Percentiles rank a stretch among this genome's conserved stretches.
phyloP scores from a whole-genome alignment of 2,888 invertebrate genomes.

The Luperina testacea region DNA sequence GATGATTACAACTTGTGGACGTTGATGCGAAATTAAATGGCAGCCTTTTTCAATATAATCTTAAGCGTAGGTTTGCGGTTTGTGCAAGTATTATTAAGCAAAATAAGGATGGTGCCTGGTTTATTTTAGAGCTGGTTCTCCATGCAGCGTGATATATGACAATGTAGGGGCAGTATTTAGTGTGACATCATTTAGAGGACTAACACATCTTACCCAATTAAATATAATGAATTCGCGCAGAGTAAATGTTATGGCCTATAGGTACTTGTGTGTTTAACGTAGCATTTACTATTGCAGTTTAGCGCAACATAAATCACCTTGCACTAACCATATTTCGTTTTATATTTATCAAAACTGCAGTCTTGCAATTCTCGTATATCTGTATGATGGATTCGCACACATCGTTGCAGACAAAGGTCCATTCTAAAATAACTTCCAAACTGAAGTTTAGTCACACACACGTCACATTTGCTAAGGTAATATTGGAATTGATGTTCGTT shows the following conservation, averaged over 20 bases:
- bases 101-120: constrained; percentile 17
- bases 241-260: constrained; percentile 23
- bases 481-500: constrained; percentile 51
- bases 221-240: constrained; percentile 19
- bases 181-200: constrained; percentile 12
- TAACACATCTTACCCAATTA: constrained; percentile 1
- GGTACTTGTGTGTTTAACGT: constrained; percentile 13
- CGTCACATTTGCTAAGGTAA: constrained; percentile 47
- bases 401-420: constrained; percentile 40
- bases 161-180: constrained; percentile 13
- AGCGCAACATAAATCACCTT: constrained; percentile 25
- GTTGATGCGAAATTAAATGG: constrained; percentile 64
- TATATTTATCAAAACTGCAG: constrained; percentile 28
- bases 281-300: constrained; percentile 2
- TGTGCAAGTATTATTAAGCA: constrained; percentile 43
- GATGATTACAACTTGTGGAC: constrained; percentile 42
- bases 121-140: constrained; percentile 28
- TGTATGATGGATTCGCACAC: constrained; percentile 17
- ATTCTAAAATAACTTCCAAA: constrained; percentile 12
- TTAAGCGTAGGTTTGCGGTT: constrained; percentile 46
- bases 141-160: constrained; percentile 24
- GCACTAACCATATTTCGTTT: constrained; percentile 33
- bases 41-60: constrained; percentile 57
- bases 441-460: constrained; percentile 30
- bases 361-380: constrained; percentile 23